These are phyloP conservation scores for Cantharis rufa DNA, from an alignment of 2,888 invertebrate genomes.

Conservation along the genomic window DNA sequence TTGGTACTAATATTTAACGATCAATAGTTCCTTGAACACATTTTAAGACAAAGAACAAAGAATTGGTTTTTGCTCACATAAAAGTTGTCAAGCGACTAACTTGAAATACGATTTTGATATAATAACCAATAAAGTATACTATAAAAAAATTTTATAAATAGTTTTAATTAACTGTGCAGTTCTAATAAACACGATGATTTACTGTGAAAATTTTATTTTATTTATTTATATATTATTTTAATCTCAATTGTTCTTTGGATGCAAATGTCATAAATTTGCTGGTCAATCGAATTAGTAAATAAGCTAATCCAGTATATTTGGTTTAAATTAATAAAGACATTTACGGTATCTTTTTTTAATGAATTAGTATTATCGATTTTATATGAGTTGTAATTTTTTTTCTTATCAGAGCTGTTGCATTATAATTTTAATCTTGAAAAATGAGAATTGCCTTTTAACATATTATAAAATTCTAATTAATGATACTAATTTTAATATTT, in stretches of 20 bases:
- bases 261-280: no score
- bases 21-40: constrained; percentile 1
- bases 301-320: no score
- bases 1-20: constrained; percentile 1
- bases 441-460: background rate
- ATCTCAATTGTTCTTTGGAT: background rate
- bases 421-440: background rate
- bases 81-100: constrained; percentile 1
- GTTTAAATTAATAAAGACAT: no score
- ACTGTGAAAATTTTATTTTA: background rate
- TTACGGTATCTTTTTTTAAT: no score
- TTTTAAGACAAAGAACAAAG: constrained; percentile 2
- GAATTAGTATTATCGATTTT: no score
- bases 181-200: background rate
- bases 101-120: background rate
- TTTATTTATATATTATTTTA: background rate
- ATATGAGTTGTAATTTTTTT: no score
- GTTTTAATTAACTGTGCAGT: background rate
- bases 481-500: background rate
- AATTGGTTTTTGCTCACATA: constrained; percentile 1
- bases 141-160: background rate
- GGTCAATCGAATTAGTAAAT: no score
- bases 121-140: background rate
- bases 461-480: no score
- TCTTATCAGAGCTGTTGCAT: background rate